Base-by-base conservation (phyloP, 2,113 vertebrate genomes). In the Anser brachyrhynchus region DNA sequence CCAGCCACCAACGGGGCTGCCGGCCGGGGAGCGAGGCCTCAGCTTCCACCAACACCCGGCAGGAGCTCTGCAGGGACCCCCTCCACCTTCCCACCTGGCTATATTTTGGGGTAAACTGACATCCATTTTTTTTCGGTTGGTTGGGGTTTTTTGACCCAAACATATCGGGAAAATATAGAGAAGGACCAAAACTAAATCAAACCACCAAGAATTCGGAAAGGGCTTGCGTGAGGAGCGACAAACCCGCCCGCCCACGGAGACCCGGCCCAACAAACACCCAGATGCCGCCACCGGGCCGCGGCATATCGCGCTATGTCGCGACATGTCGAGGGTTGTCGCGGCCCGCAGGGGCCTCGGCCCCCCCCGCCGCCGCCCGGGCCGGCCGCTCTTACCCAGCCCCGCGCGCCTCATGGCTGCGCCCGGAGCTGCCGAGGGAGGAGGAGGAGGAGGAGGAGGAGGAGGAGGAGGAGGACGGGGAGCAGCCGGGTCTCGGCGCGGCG, bases 401-500 rank as follows among this genome's bases (percentile, higher is more conserved):
- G 97, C 97, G 49, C 97, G 96, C 92, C 97, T 90, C 97, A 97
- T 97, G 37, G 58, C 82, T 23, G 65, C 19, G 78, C 69, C 57
- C 51, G 69, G 11, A 31, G 84, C 39, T 51, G 80, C 72, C 17
- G 23, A 31, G 25, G 39, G 20, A 44, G 16, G 39, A 26, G 9
- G 18, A 29, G 8, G 16, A 46, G 22, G 8, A 87, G 29, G 6
- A 39, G 15, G 23, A 55, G 7, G 41, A 84, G 15, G 12, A 35
- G 6, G 21, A 23, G 4, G 20, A 44, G 16, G 39, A 26, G 9
- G 18, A 29, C 20, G 17, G 4, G 11, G 25, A 37, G 52, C 52
- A 37, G 59, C 33, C 22, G 5, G 10, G 10, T 4, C 41, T 29
- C 11, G 3, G 52, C 67, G 23, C 10, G 7, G 7, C 25, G 0